Evolutionary conservation across 2,888 invertebrate species (phyloP), one percentile per base, ranked within the genome.

Genomic region (Crematogaster levior): DNA sequence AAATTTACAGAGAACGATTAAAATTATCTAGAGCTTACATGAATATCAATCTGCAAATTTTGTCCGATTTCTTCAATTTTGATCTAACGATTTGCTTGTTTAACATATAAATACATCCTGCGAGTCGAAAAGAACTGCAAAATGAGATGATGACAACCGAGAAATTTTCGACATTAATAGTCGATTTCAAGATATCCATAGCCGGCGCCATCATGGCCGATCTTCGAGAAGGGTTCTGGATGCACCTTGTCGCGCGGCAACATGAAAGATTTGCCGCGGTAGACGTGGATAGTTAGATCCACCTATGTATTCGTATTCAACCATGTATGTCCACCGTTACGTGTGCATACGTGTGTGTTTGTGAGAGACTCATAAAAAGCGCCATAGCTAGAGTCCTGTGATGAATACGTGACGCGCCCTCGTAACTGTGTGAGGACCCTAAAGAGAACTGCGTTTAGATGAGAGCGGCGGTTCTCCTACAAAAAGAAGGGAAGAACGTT

Each of bases 261-360:
- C 90, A 91, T 91, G 90, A 91, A 91, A 91, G 91, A 89, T 90
- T 81, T 84, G 72, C 65, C 77, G 65, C 82, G 70, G 82, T 84
- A 82, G 86, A 83, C 82, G 87, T 85, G 80, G 73, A 65, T 65
- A 34, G 80, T n/a, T 77, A 83, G 88, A 83, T 74, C 80, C 40
- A 48, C 63, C 74, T 68, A 80, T 85, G 86, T 83, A 46, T 43
- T 58, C 46, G 70, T 75, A 79, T 83, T 83, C 73, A 74, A 53
- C 75, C 73, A 27, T 83, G 72, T 82, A 84, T 63, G 60, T 40
- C 24, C 73, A 63, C 51, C 46, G 34, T 61, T 66, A 27, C 40
- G 27, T 18, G 21, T 12, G 53, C 12, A 72, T 70, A 46, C 34
- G 34, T 43, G 58, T 37, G 60, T 48, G 43, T 43, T 46, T 30